These are phyloP conservation scores for Varanus salvator DNA, from an alignment of 2,113 vertebrate species.

Conservation along the genomic window DNA sequence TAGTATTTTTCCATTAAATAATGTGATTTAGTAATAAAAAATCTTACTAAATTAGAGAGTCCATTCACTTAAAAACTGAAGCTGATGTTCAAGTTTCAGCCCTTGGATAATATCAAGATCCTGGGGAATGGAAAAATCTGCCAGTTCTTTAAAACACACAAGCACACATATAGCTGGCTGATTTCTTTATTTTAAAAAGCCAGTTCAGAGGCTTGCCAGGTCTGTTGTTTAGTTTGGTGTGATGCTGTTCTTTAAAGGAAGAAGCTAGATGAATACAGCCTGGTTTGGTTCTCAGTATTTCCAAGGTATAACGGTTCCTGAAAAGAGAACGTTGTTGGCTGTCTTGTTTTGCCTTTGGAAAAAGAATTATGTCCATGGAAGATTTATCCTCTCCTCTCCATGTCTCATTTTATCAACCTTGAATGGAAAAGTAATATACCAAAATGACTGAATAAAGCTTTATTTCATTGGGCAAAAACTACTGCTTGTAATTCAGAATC, in stretches of 20 bases:
- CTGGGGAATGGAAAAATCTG: not conserved
- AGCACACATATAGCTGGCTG: not conserved
- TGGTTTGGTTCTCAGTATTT: not conserved
- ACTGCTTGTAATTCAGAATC: not conserved
- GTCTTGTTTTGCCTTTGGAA: not conserved
- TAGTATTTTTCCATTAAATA: not conserved
- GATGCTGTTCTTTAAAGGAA: not conserved
- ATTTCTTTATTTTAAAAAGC: not conserved
- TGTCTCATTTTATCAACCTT: not conserved
- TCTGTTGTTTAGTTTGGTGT: not conserved
- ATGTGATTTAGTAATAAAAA: no score
- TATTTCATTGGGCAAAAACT: not conserved
- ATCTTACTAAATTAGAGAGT: not conserved
- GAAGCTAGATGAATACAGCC: not conserved
- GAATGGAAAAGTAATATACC: not conserved
- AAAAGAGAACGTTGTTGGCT: not conserved
- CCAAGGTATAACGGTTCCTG: not conserved
- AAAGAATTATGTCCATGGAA: not conserved
- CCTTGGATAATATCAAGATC: not conserved
- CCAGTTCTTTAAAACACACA: not conserved
- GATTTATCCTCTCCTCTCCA: not conserved
- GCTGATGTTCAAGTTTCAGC: no score
- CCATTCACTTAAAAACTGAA: not conserved
- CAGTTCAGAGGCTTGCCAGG: not conserved
- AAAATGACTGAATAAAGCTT: not conserved